phyloP scores from a whole-genome alignment of 2,888 invertebrate species.

The Melanargia galathea region DNA sequence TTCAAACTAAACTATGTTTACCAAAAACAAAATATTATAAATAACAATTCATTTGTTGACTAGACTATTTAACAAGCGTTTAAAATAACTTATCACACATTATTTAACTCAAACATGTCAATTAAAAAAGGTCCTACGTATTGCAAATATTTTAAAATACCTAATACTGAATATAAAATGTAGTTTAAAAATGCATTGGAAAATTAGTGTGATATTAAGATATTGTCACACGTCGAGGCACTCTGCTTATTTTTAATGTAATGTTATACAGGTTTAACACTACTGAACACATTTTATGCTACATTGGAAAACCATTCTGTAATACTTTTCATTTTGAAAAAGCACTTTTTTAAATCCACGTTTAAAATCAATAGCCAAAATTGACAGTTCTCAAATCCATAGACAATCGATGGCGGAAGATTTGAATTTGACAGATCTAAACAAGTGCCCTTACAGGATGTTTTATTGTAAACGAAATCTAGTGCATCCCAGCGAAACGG shows the following conservation, averaged over 20 bases:
- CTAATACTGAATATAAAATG: conserved; percentile 24
- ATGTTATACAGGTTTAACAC: conserved; percentile 58
- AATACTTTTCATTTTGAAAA: conserved; percentile 49
- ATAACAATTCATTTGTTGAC: conserved; percentile 41
- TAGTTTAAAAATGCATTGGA: conserved; percentile 33
- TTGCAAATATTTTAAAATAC: conserved; percentile 18
- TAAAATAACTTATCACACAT: conserved; percentile 31
- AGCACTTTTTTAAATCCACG: conserved; percentile 70
- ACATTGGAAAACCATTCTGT: conserved; percentile 32
- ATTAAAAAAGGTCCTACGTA: neutral
- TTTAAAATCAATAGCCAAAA: conserved; percentile 25
- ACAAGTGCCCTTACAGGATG: conserved; percentile 69
- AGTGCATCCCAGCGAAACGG: conserved; percentile 78
- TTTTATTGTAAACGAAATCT: conserved; percentile 59
- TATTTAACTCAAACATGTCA: conserved; percentile 18
- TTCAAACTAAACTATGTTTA: conserved; percentile 38
- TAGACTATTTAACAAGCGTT: conserved; percentile 48
- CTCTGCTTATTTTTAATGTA: conserved; percentile 56
- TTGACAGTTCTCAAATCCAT: neutral
- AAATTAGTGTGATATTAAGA: conserved; percentile 55
- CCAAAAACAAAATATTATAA: conserved; percentile 32
- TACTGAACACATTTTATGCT: conserved; percentile 66
- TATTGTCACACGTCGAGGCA: conserved; percentile 78
- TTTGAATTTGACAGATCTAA: conserved; percentile 50
- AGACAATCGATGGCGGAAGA: conserved; percentile 25